A percentile compares a stretch with the other conserved stretches of the same genome.
These are phyloP conservation scores for Urosaurus nigricauda DNA, from an alignment of 2,797 vertebrate genomes.

Conservation along the genomic window DNA sequence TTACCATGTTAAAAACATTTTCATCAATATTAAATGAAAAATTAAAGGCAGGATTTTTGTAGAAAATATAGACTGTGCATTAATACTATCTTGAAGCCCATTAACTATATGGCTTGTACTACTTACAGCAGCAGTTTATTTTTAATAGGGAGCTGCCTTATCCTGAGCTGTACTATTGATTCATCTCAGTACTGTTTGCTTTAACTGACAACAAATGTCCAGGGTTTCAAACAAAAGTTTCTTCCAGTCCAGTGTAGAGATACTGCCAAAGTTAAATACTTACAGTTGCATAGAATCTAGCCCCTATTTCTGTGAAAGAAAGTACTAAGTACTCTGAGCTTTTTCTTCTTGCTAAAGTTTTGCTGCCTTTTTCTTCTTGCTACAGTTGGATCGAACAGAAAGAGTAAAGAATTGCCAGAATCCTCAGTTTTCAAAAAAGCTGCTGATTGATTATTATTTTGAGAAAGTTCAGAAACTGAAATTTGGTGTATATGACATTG, in stretches of 20 bases:
- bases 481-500: conserved; percentile 90
- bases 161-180: background rate
- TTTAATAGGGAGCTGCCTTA: background rate
- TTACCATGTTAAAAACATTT: background rate
- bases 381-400: conserved; percentile 88
- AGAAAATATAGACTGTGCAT: background rate
- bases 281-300: background rate
- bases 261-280: background rate
- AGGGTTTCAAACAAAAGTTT: no score
- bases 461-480: conserved; percentile 92
- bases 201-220: background rate
- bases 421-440: conserved; percentile 88
- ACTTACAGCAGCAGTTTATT: background rate
- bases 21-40: background rate
- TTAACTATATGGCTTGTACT: background rate
- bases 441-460: conserved; percentile 90
- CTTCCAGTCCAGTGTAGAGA: background rate
- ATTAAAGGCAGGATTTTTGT: background rate
- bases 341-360: conserved; percentile 78
- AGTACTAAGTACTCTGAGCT: no score
- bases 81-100: background rate
- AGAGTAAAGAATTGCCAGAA: conserved; percentile 86
- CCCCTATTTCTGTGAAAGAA: background rate
- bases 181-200: background rate
- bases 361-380: conserved; percentile 11